These are phyloP conservation scores for Eupithecia subfuscata DNA, from an alignment of 2,888 invertebrate genomes.

Conservation along the genomic window DNA sequence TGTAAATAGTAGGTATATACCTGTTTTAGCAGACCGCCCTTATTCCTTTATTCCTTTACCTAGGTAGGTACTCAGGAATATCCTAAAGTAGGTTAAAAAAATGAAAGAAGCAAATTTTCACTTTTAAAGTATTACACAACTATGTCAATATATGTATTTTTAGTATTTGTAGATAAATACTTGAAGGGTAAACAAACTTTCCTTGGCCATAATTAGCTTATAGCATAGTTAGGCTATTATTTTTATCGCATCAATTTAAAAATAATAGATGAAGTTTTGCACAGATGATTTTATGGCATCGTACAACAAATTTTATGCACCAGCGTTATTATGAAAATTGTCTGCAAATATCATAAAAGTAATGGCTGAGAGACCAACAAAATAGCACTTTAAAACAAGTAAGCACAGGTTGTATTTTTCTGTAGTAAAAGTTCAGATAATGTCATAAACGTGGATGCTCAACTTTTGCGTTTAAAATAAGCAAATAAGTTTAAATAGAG, in stretches of 20 bases:
- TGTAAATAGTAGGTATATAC: too few relatives aligned
- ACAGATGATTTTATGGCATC: background rate
- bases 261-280: background rate
- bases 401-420: constrained; percentile 5
- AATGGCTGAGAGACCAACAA: background rate
- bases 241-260: background rate
- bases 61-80: background rate
- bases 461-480: constrained; percentile 30
- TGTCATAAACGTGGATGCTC: constrained; percentile 29
- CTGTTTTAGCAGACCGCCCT: background rate
- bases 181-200: too few relatives aligned
- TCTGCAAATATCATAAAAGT: background rate
- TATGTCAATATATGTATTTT: too few relatives aligned
- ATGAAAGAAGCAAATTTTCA: background rate
- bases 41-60: too few relatives aligned
- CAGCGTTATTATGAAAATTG: background rate
- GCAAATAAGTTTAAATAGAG: constrained; percentile 27
- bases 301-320: background rate
- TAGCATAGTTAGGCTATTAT: background rate
- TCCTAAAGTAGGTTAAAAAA: background rate
- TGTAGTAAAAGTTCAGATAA: constrained; percentile 24
- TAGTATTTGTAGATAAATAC: too few relatives aligned
- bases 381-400: constrained; percentile 19
- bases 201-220: too few relatives aligned
- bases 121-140: too few relatives aligned